phyloP scores from a whole-genome alignment of 2,888 invertebrate genomes.

The Corythucha ciliata region DNA sequence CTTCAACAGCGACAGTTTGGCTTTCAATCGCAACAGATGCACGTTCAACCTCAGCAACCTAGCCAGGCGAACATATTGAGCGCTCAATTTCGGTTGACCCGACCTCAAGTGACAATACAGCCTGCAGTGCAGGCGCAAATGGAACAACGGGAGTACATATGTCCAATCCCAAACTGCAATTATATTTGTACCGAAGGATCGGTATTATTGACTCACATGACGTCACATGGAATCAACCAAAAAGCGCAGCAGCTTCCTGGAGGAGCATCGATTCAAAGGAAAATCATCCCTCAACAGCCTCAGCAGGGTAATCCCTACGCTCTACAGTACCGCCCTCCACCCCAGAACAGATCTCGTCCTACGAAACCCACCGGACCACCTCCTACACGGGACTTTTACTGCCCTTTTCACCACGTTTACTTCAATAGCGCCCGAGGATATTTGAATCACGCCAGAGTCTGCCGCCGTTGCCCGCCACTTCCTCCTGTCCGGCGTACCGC shows the following conservation, averaged over 20 bases:
- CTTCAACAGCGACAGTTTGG: too few relatives aligned
- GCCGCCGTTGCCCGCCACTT: conserved; percentile 14
- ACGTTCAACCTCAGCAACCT: conserved; percentile 7
- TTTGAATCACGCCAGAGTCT: conserved; percentile 16
- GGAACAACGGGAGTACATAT: conserved; percentile 17
- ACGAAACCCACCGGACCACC: neutral
- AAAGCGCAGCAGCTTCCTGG: neutral
- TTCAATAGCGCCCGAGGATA: conserved; percentile 20
- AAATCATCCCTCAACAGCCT: neutral
- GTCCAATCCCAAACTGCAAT: conserved; percentile 27
- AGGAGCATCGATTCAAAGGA: too few relatives aligned
- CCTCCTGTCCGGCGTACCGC: conserved; percentile 5
- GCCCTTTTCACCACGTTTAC: conserved; percentile 16
- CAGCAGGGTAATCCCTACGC: neutral
- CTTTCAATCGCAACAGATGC: conserved; percentile 11
- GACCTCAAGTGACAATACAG: neutral
- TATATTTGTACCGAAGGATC: conserved; percentile 25
- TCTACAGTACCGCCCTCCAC: neutral
- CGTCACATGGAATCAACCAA: conserved; percentile 21
- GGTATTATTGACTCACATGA: conserved; percentile 25
- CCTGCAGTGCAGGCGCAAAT: neutral
- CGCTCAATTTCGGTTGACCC: neutral
- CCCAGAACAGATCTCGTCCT: neutral
- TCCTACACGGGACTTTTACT: conserved; percentile 6
- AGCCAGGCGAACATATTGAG: neutral